Conservation (phyloP, 1,140 invertebrate genomes). For the Microplitis mediator region DNA sequence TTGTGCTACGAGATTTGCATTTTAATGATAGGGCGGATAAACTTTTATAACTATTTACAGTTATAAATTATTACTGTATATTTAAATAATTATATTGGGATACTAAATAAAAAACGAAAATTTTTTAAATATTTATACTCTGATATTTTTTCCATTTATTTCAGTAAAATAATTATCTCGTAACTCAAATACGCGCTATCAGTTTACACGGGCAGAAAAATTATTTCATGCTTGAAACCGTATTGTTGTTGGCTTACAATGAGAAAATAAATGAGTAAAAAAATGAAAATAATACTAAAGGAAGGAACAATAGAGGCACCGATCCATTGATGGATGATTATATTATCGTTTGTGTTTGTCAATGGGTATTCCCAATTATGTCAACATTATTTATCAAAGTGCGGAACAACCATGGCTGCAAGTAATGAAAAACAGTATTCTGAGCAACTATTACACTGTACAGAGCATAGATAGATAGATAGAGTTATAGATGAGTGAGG, state of each 20-base stretch:
- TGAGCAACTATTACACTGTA: constrained; percentile 17
- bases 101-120: no score
- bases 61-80: not conserved
- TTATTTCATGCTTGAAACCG: no score
- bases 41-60: not conserved
- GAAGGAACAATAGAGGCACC: constrained; percentile 25
- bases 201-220: no score
- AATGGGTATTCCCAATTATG: constrained; percentile 23
- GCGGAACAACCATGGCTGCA: not conserved
- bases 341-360: constrained; percentile 12
- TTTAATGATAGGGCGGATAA: constrained; percentile 36
- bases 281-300: constrained; percentile 15
- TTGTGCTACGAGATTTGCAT: constrained; percentile 44
- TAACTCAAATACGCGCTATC: no score
- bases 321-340: constrained; percentile 29
- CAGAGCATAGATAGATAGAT: not conserved
- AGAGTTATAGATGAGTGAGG: not conserved
- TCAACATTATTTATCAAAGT: constrained; percentile 31
- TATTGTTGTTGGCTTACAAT: not conserved
- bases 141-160: no score
- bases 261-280: not conserved
- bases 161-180: no score
- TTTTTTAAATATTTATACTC: not conserved
- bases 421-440: constrained; percentile 27
- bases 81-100: no score